phyloP scores from a whole-genome alignment of 1,140 invertebrate genomes.

The Tetramorium simillimum region DNA sequence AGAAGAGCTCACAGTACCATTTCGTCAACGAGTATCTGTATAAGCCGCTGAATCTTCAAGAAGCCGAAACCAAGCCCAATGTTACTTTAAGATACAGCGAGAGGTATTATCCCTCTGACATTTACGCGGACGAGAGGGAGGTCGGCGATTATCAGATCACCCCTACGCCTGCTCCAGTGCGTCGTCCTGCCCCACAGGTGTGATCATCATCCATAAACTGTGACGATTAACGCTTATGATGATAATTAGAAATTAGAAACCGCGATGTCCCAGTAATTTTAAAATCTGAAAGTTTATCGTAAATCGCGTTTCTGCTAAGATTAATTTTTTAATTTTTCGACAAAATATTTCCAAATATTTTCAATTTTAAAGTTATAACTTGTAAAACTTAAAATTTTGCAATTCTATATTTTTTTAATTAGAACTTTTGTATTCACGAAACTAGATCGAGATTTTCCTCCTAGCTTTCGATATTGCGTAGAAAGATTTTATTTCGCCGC shows the following conservation, averaged over 20 bases:
- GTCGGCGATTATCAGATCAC: constrained; percentile 86
- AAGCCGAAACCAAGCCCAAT: constrained; percentile 92
- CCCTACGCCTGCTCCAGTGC: constrained; percentile 68
- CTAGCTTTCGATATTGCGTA: neutral
- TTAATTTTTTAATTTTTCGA: too few relatives aligned
- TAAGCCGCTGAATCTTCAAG: constrained; percentile 93
- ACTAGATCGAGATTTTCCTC: neutral
- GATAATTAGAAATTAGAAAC: neutral
- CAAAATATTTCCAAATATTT: neutral
- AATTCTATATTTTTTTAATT: neutral
- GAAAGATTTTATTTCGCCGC: neutral
- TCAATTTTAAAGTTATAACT: neutral
- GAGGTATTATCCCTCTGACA: constrained; percentile 91
- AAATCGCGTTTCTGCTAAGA: neutral
- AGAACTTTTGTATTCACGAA: neutral
- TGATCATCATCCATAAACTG: constrained; percentile 4
- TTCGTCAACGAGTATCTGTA: constrained; percentile 97
- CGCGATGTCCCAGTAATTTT: neutral
- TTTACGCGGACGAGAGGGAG: constrained; percentile 89
- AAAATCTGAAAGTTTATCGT: neutral
- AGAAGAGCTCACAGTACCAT: constrained; percentile 95
- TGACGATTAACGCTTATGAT: neutral
- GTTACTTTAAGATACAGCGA: constrained; percentile 94
- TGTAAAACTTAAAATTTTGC: neutral
- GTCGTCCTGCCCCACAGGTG: constrained; percentile 77